Evolutionary conservation across 2,113 vertebrate genomes (phyloP), one percentile per base, ranked within the genome.

Genomic region (Pachycephala philippinensis): DNA sequence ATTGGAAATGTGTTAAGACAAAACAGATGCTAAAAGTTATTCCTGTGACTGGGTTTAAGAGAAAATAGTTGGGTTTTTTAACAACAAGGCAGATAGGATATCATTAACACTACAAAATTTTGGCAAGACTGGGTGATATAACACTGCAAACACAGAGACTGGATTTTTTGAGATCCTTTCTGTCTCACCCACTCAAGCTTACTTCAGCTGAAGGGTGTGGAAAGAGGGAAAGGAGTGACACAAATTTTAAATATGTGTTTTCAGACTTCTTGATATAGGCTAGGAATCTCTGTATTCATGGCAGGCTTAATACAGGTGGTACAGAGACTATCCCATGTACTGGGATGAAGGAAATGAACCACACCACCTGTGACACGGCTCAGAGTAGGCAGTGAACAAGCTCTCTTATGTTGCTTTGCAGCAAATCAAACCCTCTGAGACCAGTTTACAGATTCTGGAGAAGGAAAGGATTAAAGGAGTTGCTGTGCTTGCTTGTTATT

Each of bases 391-490:
- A 93, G 35, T 1, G 2, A 95, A 64, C 56, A 77, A 87, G 64
- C 64, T 44, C 60, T 88, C 68, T 81, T 56, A 81, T 23, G 39
- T 20, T 80, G 83, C 93, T 94, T 80, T 89, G 93, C 64, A 90
- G 64, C 61, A 93, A 94, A 95, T 77, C 68, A 93, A 94, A 90
- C 60, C 92, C 92, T 87, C 83, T 27, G 88, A 95, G 88, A 93
- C 75, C 61, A 83, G 71, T 44, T 60, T 77, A 90, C 90, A 70
- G 84, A 95, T 95, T 94, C 68, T 92, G 72, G 92, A 98, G 88
- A 97, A 83, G 95, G 77, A 93, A 81, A 94, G 93, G 93, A 97
- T 98, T 94, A 96, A 94, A 97, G 74, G 91, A 95, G 90, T 79
- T 96, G 95, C 96, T 97, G 83, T 64, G 92, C 76, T 97, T 97